Conservation (phyloP, 2,888 invertebrate species). For the Drosophila neonasuta region DNA sequence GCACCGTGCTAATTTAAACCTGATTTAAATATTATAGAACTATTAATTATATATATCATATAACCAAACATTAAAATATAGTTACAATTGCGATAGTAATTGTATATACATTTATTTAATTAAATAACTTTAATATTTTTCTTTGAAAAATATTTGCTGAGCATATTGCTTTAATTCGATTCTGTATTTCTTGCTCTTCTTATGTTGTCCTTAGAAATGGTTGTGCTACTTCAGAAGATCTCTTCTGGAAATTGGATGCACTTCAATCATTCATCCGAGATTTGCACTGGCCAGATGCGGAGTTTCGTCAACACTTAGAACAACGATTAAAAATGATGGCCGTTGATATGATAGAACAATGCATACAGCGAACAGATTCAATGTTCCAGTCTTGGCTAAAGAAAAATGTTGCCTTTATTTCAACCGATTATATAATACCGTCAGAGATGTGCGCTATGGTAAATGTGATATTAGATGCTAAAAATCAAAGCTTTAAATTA, state of each 20-base stretch:
- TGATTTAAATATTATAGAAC: neutral
- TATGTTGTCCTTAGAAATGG: conserved; percentile 87
- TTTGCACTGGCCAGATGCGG: conserved; percentile 99
- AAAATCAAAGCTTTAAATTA: conserved; percentile 97
- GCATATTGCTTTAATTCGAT: neutral
- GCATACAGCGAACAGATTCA: conserved; percentile 93
- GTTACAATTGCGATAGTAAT: neutral
- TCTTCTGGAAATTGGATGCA: conserved; percentile 99
- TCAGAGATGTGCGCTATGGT: conserved; percentile 99
- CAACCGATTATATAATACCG: conserved; percentile 98
- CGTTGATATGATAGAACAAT: conserved; percentile 99
- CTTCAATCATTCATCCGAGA: conserved; percentile 98
- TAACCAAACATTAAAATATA: neutral
- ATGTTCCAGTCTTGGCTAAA: conserved; percentile 96
- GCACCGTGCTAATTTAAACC: neutral
- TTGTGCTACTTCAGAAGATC: conserved; percentile 98
- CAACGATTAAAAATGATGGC: conserved; percentile 98
- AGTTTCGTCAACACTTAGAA: conserved; percentile 97
- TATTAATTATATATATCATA: neutral
- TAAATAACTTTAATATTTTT: neutral
- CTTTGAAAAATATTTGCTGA: neutral
- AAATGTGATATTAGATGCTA: conserved; percentile 98
- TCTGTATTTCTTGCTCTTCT: neutral
- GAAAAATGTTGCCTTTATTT: conserved; percentile 95
- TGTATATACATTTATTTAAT: neutral